phyloP scores from a whole-genome alignment of 2,113 vertebrate species.

The Emydura subglobosa region DNA sequence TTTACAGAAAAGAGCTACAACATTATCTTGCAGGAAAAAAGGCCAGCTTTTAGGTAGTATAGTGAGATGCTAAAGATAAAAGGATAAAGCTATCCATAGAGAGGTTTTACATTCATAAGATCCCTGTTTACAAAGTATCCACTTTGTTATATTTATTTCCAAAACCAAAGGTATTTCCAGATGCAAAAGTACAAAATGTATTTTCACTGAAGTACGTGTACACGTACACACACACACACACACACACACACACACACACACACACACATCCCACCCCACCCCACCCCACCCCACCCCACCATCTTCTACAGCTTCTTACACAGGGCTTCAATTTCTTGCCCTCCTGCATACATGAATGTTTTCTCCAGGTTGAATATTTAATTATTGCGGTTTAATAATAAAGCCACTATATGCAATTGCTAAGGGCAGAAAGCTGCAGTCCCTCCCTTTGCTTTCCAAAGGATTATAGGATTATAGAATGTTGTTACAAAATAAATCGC shows the following conservation, averaged over 20 bases:
- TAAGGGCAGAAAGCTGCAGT: conserved; percentile 1
- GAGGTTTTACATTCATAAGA: not conserved
- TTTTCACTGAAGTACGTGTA: not conserved
- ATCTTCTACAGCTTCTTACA: not conserved
- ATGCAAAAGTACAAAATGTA: not conserved
- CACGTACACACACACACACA: not conserved
- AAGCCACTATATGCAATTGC: not conserved
- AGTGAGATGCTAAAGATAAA: not conserved
- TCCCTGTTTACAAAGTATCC: not conserved
- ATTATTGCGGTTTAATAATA: conserved; percentile 1
- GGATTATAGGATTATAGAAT: not conserved
- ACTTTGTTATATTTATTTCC: not conserved
- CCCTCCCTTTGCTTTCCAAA: not conserved
- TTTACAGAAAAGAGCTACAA: not conserved
- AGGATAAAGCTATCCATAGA: not conserved
- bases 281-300: not conserved
- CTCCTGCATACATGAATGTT: not conserved
- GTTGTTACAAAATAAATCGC: not conserved
- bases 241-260: not conserved
- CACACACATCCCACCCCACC: not conserved
- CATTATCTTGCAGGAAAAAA: not conserved
- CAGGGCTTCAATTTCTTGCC: not conserved
- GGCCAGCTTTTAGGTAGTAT: not conserved
- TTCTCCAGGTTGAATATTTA: conserved; percentile 11
- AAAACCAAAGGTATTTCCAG: not conserved